phyloP scores from a whole-genome alignment of 2,797 vertebrate genomes.

The Scolopax rusticola region DNA sequence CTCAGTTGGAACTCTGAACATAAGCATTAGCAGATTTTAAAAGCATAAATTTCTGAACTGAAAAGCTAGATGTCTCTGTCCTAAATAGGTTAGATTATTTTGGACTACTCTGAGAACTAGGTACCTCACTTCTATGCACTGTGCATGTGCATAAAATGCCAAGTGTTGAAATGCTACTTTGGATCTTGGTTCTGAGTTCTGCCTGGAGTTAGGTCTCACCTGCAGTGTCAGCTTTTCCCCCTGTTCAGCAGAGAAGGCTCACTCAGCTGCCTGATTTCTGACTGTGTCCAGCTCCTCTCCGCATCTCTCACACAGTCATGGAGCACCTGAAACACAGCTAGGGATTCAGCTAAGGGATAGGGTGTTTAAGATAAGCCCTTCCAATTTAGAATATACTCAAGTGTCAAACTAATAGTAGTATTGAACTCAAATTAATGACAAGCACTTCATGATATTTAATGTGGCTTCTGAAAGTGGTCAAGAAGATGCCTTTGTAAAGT shows the following conservation, averaged over 20 bases:
- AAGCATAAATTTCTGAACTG: neutral
- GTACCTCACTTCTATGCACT: neutral
- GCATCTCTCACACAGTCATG: neutral
- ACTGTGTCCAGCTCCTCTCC: neutral
- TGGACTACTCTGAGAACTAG: neutral
- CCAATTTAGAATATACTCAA: neutral
- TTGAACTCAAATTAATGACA: neutral
- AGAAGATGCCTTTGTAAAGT: neutral
- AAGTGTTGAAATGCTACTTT: neutral
- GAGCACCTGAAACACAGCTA: neutral
- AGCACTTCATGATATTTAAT: neutral
- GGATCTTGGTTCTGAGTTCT: neutral
- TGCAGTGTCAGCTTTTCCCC: rapidly evolving
- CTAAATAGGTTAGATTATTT: neutral
- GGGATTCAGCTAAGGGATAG: neutral
- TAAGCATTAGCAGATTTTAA: neutral
- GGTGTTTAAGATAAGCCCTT: neutral
- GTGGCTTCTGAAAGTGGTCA: neutral
- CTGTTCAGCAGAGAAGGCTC: neutral
- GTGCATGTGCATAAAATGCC: neutral
- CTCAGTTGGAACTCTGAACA: neutral
- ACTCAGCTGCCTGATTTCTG: neutral
- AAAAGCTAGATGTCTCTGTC: neutral
- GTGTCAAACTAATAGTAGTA: neutral
- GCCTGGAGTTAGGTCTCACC: neutral